Base-by-base conservation (phyloP, 2,113 vertebrate genomes). In the Crotalus helleri region DNA sequence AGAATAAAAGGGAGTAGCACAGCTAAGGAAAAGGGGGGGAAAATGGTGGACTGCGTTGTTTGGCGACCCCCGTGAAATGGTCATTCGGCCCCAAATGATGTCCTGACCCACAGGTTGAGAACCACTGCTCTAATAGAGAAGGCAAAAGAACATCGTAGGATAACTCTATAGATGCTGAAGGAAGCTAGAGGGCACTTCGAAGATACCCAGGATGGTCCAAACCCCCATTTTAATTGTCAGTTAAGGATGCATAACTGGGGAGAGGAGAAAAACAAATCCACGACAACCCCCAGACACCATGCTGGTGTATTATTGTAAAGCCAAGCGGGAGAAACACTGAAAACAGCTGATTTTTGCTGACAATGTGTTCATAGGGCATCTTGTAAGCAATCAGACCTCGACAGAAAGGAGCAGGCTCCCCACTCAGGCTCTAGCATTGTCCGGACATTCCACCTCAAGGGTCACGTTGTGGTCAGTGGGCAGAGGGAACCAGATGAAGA, bases 331-430 rank as follows among this genome's bases (percentile, higher is more conserved):
- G 98, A 97, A 96, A 98, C 97, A 98, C 98, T 97, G 98, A 98
- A 98, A 99, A 99, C 99, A 99, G 99, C 99, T 99, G 99, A 99
- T 98, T 98, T 95, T 98, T 57, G 3, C 98, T 98, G 97, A 98
- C 98, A 97, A 97, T 98, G 98, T 97, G 97, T 97, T 98, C 97
- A 98, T 97, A 97, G 98, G 98, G 98, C 97, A 98, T 97, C 99
- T 98, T 99, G 98, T 99, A 98, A 99, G 98, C 98, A 98, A 98
- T 98, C 97, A 96, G 98, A 94, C 93, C 93, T 58, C 97, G 97
- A 98, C 97, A 97, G 97, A 92, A 96, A 96, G 97, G 29, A 69
- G 96, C 96, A 96, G 97, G 96, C 91, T 96, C 96, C 96, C 95
- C 96, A 3, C 96, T 54, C 74, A 0, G 54, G 94, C 97, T 94